A percentile compares a stretch with the other conserved stretches of the same genome.
Evolutionary conservation across 2,888 invertebrate species (phyloP).

Genomic region (Phengaris alcon): DNA sequence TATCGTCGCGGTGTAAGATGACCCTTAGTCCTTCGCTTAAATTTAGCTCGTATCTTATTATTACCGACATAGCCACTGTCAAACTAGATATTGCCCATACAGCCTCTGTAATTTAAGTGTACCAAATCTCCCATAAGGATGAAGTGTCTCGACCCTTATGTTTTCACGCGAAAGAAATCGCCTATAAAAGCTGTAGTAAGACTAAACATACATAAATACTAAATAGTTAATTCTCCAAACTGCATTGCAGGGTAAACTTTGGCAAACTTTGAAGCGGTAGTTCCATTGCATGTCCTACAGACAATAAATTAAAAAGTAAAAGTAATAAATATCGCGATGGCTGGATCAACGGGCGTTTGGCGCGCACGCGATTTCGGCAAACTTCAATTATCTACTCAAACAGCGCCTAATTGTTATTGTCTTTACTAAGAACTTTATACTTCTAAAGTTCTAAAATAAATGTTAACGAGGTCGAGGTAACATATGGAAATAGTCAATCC

Average conservation of each 20-base stretch:
- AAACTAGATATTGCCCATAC: no score
- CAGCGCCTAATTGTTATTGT: slow-evolving; percentile 38
- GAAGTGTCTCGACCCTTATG: not conserved
- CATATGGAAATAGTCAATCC: not conserved
- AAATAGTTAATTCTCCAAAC: slow-evolving; percentile 30
- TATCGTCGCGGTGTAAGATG: no score
- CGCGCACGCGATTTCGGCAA: slow-evolving; percentile 42
- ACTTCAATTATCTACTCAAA: slow-evolving; percentile 42
- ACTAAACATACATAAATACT: slow-evolving; percentile 12
- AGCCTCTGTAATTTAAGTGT: no score
- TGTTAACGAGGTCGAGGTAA: not conserved
- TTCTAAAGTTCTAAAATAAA: not conserved
- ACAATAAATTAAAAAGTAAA: slow-evolving; percentile 46
- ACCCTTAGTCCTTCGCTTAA: no score
- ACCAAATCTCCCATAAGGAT: no score
- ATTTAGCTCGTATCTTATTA: no score
- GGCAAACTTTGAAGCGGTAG: slow-evolving; percentile 37
- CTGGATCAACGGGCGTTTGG: slow-evolving; percentile 44
- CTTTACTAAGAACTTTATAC: slow-evolving; percentile 19
- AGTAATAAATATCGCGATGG: slow-evolving; percentile 45
- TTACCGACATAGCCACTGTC: no score
- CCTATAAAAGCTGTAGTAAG: not conserved
- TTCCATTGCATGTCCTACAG: slow-evolving; percentile 41
- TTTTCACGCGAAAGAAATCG: not conserved
- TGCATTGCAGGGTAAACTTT: slow-evolving; percentile 42